A percentile compares a stretch with the other conserved stretches of the same genome.
These are phyloP conservation scores for Bergia sp. DNA, from an alignment of 92 coral and sea anemone species.

Conservation along the genomic window DNA sequence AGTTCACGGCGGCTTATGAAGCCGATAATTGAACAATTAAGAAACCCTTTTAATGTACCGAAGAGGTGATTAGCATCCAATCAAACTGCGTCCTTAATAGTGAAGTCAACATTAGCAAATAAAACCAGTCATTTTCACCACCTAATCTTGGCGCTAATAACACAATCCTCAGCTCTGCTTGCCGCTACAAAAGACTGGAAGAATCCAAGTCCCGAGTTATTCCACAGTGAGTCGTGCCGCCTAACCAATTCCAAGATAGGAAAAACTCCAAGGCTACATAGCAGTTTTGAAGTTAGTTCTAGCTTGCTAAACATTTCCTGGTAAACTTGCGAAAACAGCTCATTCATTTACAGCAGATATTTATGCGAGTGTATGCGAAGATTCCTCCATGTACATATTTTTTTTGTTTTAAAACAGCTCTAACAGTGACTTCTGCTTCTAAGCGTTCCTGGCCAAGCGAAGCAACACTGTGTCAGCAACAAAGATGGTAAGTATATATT, in stretches of 20 bases:
- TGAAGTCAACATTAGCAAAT: slow-evolving; percentile 37
- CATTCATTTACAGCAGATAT: not conserved
- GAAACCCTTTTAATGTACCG: slow-evolving; percentile 39
- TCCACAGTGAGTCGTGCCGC: not conserved
- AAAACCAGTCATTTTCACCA: slow-evolving; percentile 1
- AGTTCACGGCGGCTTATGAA: slow-evolving; percentile 45
- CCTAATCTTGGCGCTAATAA: not conserved
- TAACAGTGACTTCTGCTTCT: not conserved
- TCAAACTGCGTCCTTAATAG: slow-evolving; percentile 23
- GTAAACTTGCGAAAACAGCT: not conserved
- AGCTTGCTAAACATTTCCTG: no score
- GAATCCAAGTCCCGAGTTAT: not conserved
- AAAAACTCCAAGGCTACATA: not conserved
- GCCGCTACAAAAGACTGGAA: not conserved
- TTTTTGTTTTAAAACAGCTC: slow-evolving; percentile 11
- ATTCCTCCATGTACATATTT: not conserved
- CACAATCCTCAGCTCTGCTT: not conserved
- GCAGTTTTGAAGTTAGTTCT: not conserved
- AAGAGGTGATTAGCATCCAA: slow-evolving; percentile 24
- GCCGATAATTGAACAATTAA: slow-evolving; percentile 46
- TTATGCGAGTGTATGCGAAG: not conserved
- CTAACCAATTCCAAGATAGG: not conserved
- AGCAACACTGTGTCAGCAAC: not conserved
- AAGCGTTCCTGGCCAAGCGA: not conserved
- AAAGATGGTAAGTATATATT: slow-evolving; percentile 11